These are phyloP conservation scores for Siderastrea siderea DNA, from an alignment of 92 coral and sea anemone species.

Conservation along the genomic window DNA sequence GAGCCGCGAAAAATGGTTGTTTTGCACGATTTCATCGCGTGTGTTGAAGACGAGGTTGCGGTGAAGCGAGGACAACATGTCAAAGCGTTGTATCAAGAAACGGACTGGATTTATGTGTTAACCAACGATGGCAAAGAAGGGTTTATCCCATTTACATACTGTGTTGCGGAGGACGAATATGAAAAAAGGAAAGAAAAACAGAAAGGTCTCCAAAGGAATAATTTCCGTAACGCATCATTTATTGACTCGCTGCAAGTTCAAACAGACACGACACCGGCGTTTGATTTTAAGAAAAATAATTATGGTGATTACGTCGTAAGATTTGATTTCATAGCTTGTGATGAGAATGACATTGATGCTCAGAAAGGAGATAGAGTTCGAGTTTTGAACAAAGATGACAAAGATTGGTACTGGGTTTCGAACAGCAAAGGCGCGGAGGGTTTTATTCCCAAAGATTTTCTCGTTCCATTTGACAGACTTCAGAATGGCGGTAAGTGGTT, in stretches of 20 bases:
- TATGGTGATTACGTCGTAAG: conserved; percentile 85
- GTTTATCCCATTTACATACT: conserved; percentile 93
- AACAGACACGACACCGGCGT: conserved; percentile 61
- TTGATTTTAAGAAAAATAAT: conserved; percentile 78
- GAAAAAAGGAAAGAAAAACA: conserved; percentile 84
- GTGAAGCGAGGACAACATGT: conserved; percentile 95
- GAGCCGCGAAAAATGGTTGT: conserved; percentile 96
- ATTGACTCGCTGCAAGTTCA: conserved; percentile 64
- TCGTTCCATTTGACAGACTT: conserved; percentile 59
- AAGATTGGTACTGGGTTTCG: conserved; percentile 96
- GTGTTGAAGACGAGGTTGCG: conserved; percentile 95
- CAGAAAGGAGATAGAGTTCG: conserved; percentile 86
- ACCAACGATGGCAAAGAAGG: conserved; percentile 92
- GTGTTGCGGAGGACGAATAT: conserved; percentile 84
- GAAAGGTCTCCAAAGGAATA: conserved; percentile 61
- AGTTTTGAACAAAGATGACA: conserved; percentile 92
- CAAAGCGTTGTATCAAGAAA: conserved; percentile 93
- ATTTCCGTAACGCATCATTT: conserved; percentile 64
- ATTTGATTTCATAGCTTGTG: conserved; percentile 89
- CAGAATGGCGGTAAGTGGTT: conserved; percentile 74
- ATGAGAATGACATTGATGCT: conserved; percentile 88
- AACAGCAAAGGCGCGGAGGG: conserved; percentile 81
- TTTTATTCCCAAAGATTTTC: conserved; percentile 92
- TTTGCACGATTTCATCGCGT: conserved; percentile 93
- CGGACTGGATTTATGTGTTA: conserved; percentile 91